Percentiles rank a stretch among this genome's conserved stretches.
phyloP scores from a whole-genome alignment of 1,140 invertebrate genomes.

The Tachypleus tridentatus region DNA sequence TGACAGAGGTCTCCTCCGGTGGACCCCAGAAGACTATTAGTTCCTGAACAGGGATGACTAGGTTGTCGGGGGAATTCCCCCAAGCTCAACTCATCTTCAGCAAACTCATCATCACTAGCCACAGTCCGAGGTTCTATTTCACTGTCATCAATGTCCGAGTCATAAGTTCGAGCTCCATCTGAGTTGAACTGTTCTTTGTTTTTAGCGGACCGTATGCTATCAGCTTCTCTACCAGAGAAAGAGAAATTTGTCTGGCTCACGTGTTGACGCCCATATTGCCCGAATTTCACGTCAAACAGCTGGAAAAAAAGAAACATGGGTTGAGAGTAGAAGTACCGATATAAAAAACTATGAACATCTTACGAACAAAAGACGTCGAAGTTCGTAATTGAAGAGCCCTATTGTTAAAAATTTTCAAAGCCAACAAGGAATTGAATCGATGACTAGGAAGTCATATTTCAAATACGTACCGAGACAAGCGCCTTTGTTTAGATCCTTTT shows the following conservation, averaged over 20 bases:
- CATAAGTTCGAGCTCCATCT: constrained; percentile 10
- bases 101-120: constrained; percentile 24
- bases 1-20: constrained; percentile 22
- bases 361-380: too few species aligned
- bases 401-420: too few species aligned
- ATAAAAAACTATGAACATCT: too few species aligned
- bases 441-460: too few species aligned
- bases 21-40: constrained; percentile 19
- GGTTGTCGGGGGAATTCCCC: constrained; percentile 18
- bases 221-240: constrained; percentile 1
- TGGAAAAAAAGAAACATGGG: background rate
- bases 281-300: constrained; percentile 25
- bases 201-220: constrained; percentile 1
- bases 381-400: too few species aligned
- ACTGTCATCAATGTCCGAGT: constrained; percentile 22
- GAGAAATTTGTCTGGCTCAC: constrained; percentile 19
- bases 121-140: constrained; percentile 18
- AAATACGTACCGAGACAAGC: too few species aligned
- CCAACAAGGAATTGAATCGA: too few species aligned
- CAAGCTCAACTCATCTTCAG: constrained; percentile 25
- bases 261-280: constrained; percentile 19
- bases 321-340: too few species aligned
- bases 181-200: constrained; percentile 22
- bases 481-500: too few species aligned
- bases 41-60: constrained; percentile 17